A percentile compares a stretch with the other conserved stretches of the same genome.
Evolutionary conservation across 1,140 invertebrate genomes (phyloP).

Genomic region (Akabosia matsudoensis): DNA sequence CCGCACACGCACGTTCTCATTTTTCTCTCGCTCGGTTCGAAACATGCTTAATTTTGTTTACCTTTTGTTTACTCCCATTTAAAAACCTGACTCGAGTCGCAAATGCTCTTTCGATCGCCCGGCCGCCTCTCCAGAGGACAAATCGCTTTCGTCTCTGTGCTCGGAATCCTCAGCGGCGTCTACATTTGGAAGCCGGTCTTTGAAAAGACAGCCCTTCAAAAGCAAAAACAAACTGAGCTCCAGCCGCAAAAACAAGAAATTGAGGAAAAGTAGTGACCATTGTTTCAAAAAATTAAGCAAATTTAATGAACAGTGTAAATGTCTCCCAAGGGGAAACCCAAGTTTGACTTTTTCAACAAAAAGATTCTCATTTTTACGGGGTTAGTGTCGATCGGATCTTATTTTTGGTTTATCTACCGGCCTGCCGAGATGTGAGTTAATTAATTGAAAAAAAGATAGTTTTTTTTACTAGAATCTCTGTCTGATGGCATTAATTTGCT

Average conservation of each 20-base stretch:
- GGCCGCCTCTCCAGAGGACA: conserved; percentile 30
- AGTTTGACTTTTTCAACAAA: neutral
- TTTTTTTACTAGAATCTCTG: neutral
- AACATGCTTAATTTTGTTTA: no score
- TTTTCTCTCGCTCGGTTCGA: no score
- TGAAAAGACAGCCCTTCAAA: neutral
- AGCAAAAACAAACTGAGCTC: neutral
- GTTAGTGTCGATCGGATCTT: neutral
- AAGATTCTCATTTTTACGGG: neutral
- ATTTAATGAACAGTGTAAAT: neutral
- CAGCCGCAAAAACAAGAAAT: neutral
- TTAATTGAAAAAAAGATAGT: neutral
- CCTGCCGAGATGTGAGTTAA: neutral
- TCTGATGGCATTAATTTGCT: neutral
- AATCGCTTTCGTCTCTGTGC: conserved; percentile 18
- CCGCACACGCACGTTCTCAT: no score
- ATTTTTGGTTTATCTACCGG: neutral
- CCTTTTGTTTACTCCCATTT: no score
- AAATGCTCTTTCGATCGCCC: conserved; percentile 18
- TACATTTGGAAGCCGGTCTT: conserved; percentile 45
- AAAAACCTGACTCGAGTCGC: no score
- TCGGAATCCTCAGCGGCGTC: conserved; percentile 29
- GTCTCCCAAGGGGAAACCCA: neutral
- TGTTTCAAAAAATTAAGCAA: neutral
- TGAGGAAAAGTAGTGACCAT: neutral